These are phyloP conservation scores for Apogon hyalosoma DNA, from an alignment of 2,797 vertebrate genomes.

Conservation along the genomic window DNA sequence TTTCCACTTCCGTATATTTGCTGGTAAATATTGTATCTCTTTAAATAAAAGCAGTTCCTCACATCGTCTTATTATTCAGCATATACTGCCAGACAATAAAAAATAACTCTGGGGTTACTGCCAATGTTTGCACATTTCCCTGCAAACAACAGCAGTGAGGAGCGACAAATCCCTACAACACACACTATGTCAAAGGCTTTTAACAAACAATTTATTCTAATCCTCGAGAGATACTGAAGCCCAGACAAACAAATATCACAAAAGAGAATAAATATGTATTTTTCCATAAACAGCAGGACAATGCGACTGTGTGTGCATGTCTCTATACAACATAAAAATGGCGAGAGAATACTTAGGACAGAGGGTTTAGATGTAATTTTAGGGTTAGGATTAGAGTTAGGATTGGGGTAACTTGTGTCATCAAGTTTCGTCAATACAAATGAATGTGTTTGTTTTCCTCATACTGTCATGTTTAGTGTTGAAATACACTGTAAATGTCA, in stretches of 20 bases:
- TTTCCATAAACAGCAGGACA: slow-evolving; percentile 9
- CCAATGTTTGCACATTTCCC: slow-evolving; percentile 16
- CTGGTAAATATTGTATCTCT: neutral
- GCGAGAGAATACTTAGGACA: no score
- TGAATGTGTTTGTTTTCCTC: no score
- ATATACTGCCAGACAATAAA: neutral
- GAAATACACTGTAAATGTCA: no score
- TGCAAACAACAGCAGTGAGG: slow-evolving; percentile 10
- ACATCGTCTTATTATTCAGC: neutral
- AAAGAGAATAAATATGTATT: slow-evolving; percentile 40
- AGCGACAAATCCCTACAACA: slow-evolving; percentile 24
- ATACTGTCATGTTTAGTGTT: no score
- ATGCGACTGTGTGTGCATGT: neutral
- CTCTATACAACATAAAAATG: no score
- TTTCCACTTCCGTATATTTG: neutral
- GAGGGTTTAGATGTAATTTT: no score
- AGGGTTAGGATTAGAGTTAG: no score
- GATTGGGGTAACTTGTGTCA: no score
- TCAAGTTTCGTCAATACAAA: no score
- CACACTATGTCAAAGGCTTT: slow-evolving; percentile 20
- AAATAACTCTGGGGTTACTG: neutral
- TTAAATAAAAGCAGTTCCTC: neutral
- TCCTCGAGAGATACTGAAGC: slow-evolving; percentile 24
- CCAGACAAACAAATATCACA: slow-evolving; percentile 33
- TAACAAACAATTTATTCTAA: slow-evolving; percentile 39